A percentile compares a stretch with the other conserved stretches of the same genome.
Conservation (phyloP, 2,888 invertebrate genomes). For the Reticulitermes lucifugus region DNA sequence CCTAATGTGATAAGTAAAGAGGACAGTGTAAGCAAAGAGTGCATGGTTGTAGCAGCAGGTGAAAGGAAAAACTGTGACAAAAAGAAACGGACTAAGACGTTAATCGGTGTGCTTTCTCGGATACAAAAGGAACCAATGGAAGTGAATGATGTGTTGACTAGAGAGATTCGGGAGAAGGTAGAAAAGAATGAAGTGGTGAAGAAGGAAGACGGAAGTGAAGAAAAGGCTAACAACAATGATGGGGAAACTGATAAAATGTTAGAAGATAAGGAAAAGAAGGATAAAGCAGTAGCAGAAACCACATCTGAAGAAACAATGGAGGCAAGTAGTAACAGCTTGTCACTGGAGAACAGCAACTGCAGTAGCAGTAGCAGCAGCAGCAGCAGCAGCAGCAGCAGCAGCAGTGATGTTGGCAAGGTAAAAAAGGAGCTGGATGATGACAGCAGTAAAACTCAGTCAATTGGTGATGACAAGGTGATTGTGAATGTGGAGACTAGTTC, state of each 20-base stretch:
- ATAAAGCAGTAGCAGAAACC: constrained; percentile 51
- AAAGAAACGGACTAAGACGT: constrained; percentile 66
- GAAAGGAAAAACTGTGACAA: constrained; percentile 58
- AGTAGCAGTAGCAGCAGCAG: constrained; percentile 24
- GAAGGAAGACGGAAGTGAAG: constrained; percentile 53
- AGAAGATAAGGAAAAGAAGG: constrained; percentile 55
- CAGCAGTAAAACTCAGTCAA: constrained; percentile 23
- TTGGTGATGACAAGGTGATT: constrained; percentile 55
- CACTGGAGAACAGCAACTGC: constrained; percentile 37
- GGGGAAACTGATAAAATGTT: constrained; percentile 49
- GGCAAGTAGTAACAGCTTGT: constrained; percentile 25
- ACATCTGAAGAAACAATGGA: constrained; percentile 27
- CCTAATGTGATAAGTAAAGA: constrained; percentile 49
- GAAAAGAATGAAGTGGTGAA: constrained; percentile 56
- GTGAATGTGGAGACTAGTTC: constrained; percentile 48
- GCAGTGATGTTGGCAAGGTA: constrained; percentile 26
- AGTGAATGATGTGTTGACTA: constrained; percentile 63
- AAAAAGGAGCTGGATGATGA: constrained; percentile 54
- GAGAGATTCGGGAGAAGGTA: constrained; percentile 61
- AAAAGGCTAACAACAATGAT: constrained; percentile 52
- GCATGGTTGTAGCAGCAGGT: background rate
- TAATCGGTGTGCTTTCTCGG: constrained; percentile 72
- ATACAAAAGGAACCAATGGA: constrained; percentile 71
- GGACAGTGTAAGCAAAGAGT: constrained; percentile 43
- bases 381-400: constrained; percentile 30